Conservation (phyloP, 2,888 invertebrate species). For the Tetanocera ferruginea region DNA sequence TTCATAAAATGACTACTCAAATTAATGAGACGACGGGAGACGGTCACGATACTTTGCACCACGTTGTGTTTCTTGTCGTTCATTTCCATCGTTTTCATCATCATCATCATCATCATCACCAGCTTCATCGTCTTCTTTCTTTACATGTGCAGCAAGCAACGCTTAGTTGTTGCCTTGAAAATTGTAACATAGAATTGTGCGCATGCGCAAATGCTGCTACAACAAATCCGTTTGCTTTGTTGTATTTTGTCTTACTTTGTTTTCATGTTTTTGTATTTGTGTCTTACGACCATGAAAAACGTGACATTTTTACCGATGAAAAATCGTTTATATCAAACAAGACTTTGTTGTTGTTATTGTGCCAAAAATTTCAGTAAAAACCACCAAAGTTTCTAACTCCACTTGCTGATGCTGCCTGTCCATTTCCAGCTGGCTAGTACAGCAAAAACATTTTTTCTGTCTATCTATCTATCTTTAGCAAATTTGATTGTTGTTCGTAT, state of each 20-base stretch:
- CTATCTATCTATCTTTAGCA: too few species aligned
- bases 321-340: constrained; percentile 67
- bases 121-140: not conserved
- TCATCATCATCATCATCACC: constrained; percentile 20
- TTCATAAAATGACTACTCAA: constrained; percentile 43
- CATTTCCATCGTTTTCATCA: constrained; percentile 3
- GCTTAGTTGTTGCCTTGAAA: not conserved
- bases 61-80: constrained; percentile 11
- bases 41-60: constrained; percentile 60
- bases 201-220: constrained; percentile 20
- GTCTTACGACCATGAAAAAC: constrained; percentile 68
- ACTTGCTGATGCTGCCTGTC: not conserved
- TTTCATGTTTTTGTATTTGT: constrained; percentile 22
- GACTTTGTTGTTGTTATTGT: constrained; percentile 48
- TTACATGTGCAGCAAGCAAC: not conserved
- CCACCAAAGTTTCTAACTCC: not conserved
- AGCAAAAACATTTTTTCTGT: too few species aligned
- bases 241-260: not conserved
- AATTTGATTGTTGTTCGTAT: too few species aligned
- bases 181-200: constrained; percentile 1
- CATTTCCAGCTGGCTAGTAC: not conserved
- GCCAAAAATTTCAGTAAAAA: not conserved
- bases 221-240: constrained; percentile 37
- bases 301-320: constrained; percentile 69
- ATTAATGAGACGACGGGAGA: constrained; percentile 64